Evolutionary conservation across 2,888 invertebrate genomes (phyloP), one percentile per base, ranked within the genome.

Genomic region (Spatulosminthurus flaviceps): DNA sequence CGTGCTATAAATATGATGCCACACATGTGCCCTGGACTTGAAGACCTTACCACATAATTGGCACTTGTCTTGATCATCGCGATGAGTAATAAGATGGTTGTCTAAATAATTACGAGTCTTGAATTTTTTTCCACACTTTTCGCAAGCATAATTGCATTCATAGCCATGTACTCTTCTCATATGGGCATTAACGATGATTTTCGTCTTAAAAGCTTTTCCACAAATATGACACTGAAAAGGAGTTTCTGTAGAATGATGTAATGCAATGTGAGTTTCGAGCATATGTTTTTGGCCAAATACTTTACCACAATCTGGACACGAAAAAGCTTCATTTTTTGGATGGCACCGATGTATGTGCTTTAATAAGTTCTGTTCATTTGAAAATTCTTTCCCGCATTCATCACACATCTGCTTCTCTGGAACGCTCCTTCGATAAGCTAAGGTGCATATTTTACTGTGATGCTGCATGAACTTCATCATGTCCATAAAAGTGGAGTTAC

Each of bases 71-170:
- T 4, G 5, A 34, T 34, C 34, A 34, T 34, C 34, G 9, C 9
- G 5, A 34, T 34, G 34, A 9, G 34, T 7, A 4, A 7, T 4
- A 4, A 34, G 34, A 34, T 34, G 34, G 9, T 9, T 34, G 34
- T 7, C 34, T 9, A 34, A 34, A 34, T 34, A 34, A 34, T 34
- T 34, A 4, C 9, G 34, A 4, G 34, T 34, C 34, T 51, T 51
- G 16, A 51, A 51, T 2, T 13, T 19, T n/a, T 51, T 51, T 51
- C 51, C 51, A 16, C 51, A 51, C 16, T 13, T 51, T n/a, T 51
- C 51, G n/a, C 51, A 51, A n/a, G 51, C 16, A 51, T 51, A 51
- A 13, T 51, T 51, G 51, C 51, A n/a, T 51, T 51, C 51, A 16
- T n/a, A 19, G 16, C 19, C n/a, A n/a, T 51, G 51, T 2, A 13